Conservation (phyloP, 2,797 vertebrate species). For the Threskiornis aethiopicus region DNA sequence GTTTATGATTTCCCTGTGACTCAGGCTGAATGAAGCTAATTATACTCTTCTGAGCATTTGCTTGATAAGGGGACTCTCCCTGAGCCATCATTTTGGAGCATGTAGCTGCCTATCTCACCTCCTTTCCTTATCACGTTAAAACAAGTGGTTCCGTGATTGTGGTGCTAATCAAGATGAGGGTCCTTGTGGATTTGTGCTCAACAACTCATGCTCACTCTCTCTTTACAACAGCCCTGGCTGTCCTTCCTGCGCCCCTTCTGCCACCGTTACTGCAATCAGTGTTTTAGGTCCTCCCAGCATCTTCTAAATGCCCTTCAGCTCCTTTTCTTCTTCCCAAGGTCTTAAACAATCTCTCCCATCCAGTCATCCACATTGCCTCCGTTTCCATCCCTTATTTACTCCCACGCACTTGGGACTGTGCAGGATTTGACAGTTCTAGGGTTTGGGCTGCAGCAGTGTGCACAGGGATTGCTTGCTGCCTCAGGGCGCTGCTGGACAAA, state of each 20-base stretch:
- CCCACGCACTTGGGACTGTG: not conserved
- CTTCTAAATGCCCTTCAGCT: not conserved
- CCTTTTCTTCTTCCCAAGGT: not conserved
- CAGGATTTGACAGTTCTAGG: not conserved
- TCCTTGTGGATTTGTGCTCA: conserved; percentile 29
- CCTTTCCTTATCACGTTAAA: conserved; percentile 33
- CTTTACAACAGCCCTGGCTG: not conserved
- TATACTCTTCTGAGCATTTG: not conserved
- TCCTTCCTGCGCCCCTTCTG: not conserved
- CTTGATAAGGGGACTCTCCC: not conserved
- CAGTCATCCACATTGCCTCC: not conserved
- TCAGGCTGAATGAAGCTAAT: not conserved
- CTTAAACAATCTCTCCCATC: not conserved
- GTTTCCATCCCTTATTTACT: not conserved
- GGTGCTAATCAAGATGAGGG: conserved; percentile 38
- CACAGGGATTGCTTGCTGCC: not conserved
- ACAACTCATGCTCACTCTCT: not conserved
- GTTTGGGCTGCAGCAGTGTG: accelerated
- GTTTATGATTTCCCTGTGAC: not conserved
- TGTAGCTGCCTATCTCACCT: conserved; percentile 26
- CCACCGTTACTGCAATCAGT: not conserved
- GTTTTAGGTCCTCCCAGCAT: not conserved
- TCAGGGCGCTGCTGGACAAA: not conserved
- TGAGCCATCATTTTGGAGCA: not conserved
- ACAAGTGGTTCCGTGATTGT: conserved; percentile 10